Base-by-base conservation (phyloP, 1,140 invertebrate genomes). In the Pararge aegeria region DNA sequence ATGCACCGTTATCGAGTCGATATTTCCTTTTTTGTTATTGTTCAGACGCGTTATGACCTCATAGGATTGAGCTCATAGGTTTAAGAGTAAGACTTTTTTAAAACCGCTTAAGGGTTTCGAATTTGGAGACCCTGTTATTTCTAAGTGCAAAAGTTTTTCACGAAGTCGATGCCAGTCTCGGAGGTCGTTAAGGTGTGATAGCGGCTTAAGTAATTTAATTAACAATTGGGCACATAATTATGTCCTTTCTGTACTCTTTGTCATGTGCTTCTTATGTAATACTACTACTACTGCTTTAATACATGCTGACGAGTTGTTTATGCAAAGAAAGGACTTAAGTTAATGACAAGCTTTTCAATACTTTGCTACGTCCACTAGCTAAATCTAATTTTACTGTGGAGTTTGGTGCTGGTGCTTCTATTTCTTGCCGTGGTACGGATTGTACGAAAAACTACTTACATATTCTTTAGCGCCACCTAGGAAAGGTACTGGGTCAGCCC, bases 401-500 rank as follows among this genome's bases (percentile, higher is more conserved):
- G 71, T 56, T 65, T 55, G 49, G 73, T 81, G 70, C 68, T 59
- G 50, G 61, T 75, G 68, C 59, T 51, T 69, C 76, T 87, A 91
- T 78, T 92, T 92, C 83, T 93, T 93, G 69, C 92, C 92, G 68
- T 92, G 78, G 58, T 89, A 88, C 44, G 88, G 88, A 70, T 92
- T 89, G 79, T 89, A 92, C 18, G 84, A 87, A 87, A 92, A 90
- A 77, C 91, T 93, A 92, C 93, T 93, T 89, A 94, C 92, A 76
- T 93, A 94, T 88, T 93, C 86, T 64, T 92, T 91, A 21, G 91
- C 87, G 60, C 91, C 75, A 62, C 83, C 83, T 53, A 77, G 74
- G 65, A 90, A 85, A 21, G 91, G 89, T 55, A 84, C 78, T 13
- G 80, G 83, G 30, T 97, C 96, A 4, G 95, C 95, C 96, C 96